These are phyloP conservation scores for Temnopleurus reevesii DNA, from an alignment of 53 echinoderm and acorn worm genomes.

Conservation along the genomic window DNA sequence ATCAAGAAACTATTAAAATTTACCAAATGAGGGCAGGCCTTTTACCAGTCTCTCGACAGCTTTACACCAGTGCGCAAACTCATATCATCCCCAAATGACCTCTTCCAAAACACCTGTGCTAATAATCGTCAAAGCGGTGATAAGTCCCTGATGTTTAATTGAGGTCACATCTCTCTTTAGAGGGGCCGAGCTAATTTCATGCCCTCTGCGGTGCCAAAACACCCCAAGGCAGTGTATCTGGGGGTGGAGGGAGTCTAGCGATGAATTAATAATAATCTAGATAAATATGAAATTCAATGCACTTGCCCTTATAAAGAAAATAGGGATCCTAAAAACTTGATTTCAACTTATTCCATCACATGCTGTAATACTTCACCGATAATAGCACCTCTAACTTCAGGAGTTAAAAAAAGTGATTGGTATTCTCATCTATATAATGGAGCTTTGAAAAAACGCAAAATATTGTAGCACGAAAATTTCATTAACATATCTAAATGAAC, in stretches of 20 bases:
- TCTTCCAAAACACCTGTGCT: slow-evolving; percentile 13
- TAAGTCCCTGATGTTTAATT: slow-evolving; percentile 22
- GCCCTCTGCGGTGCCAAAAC: neutral
- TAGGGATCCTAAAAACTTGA: neutral
- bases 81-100: neutral
- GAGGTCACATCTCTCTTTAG: neutral
- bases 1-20: too few species aligned
- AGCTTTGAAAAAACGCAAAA: too few species aligned
- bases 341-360: neutral
- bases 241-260: neutral
- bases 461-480: too few species aligned
- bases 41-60: neutral
- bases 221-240: neutral
- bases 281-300: neutral
- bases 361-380: too few species aligned
- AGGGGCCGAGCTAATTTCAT: neutral
- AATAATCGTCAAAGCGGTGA: slow-evolving; percentile 14
- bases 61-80: neutral
- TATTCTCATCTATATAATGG: too few species aligned
- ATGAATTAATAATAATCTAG: neutral
- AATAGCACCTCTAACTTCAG: too few species aligned
- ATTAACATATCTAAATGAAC: too few species aligned
- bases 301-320: neutral
- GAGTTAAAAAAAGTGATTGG: too few species aligned
- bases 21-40: too few species aligned